phyloP scores from a whole-genome alignment of 1,140 invertebrate species.

The Tetramorium alpestre region DNA sequence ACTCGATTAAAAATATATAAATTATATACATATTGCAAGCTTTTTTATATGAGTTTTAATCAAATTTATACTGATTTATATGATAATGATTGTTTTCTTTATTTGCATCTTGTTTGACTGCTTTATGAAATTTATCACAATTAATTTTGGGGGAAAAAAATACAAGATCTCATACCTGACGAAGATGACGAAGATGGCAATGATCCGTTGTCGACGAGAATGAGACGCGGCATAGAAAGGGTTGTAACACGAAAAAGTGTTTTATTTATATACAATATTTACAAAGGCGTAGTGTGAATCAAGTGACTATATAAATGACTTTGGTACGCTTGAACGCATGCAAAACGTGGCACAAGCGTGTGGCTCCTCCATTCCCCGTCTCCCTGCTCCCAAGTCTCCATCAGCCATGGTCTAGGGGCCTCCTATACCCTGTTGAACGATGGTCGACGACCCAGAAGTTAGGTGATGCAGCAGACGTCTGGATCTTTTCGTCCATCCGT shows the following conservation, averaged over 20 bases:
- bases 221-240: conserved; percentile 8
- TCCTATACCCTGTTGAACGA: conserved; percentile 61
- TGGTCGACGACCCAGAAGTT: conserved; percentile 49
- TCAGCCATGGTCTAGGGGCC: conserved; percentile 34
- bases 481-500: conserved; percentile 29
- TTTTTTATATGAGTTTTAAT: not conserved
- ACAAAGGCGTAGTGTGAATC: conserved; percentile 78
- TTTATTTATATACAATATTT: conserved; percentile 84
- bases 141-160: not conserved
- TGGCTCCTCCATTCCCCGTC: conserved; percentile 23
- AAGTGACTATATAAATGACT: conserved; percentile 76
- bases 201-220: not conserved
- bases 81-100: too few relatives aligned
- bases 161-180: not conserved
- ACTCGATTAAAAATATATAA: not conserved
- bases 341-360: conserved; percentile 64
- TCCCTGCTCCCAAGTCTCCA: conserved; percentile 23
- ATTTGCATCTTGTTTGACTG: too few relatives aligned
- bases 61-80: not conserved
- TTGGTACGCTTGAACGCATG: conserved; percentile 70
- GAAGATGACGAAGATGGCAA: not conserved
- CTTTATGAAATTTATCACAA: not conserved
- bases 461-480: conserved; percentile 31
- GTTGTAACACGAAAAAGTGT: conserved; percentile 76
- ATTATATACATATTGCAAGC: not conserved